Evolutionary conservation across 2,797 vertebrate genomes (phyloP), one percentile per base, ranked within the genome.

Genomic region (Melanotaenia boesemani): DNA sequence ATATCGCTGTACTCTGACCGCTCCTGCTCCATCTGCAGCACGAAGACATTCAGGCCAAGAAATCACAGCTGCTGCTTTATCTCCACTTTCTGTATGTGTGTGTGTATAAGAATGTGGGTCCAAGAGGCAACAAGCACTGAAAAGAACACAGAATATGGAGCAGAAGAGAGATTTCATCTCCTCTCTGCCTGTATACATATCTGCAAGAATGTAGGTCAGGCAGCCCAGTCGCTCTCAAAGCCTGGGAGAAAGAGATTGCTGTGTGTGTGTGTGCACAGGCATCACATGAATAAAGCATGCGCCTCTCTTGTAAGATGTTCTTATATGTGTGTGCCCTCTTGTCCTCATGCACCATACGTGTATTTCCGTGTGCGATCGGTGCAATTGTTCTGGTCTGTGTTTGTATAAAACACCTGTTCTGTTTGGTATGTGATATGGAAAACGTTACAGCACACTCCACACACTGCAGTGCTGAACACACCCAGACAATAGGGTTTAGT

Each of bases 151-250:
- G 82, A 79, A 83, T 85, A 68, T 84, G 73, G 84, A 85, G 82
- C 67, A 86, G 68, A 73, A 87, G 52, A 58, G 70, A 83, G 86
- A 85, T 91, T 83, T 85, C 85, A 91, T 92, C 89, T 90, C 85
- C 79, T 81, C 77, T 76, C 73, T 90, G 84, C 84, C 86, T 91
- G 87, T 89, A 85, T 88, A 91, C 81, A 78, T 86, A 88, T 89
- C 86, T 87, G 81, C 59, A 55, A 64, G 84, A 93, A 95, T 94
- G 91, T 95, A 94, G 94, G 93, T 95, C 93, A 94, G 92, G 90
- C 89, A 92, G 93, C 88, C 86, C 87, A 89, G 90, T 88, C 88
- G 70, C 85, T 80, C 87, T 85, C 76, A 44, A 79, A 80, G 89
- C 81, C 89, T 77, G 70, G 74, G 77, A 91, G 87, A 80, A 87